Evolutionary conservation across 2,113 vertebrate genomes (phyloP), one percentile per base, ranked within the genome.

Genomic region (Gambusia affinis): DNA sequence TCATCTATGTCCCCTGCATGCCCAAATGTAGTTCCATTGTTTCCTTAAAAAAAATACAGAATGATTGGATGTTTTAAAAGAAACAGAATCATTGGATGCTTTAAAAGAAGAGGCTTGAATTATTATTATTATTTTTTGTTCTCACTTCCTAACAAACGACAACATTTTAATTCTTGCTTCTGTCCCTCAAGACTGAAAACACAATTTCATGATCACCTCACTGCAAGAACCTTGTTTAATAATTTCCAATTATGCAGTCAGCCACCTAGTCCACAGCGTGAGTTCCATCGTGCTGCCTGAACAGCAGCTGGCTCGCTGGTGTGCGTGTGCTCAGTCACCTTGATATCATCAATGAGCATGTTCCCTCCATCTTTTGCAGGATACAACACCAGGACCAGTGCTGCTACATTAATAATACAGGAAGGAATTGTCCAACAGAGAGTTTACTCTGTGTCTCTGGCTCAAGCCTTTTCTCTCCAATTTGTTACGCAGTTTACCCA

Each of bases 401-500:
- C 90, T 87, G 76, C 75, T 80, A 71, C 91, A 92, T 95, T 87
- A 95, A 94, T 95, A 93, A 95, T 95, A 90, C 85, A 94, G 88
- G 62, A 81, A 54, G 68, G 70, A 87, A 92, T 93, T 89, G 91
- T 94, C 92, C 92, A 88, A 83, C 78, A 82, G 92, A 92, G 92
- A 92, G 90, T 93, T 92, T 92, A 89, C 83, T 78, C 44, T 80
- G 75, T 87, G 84, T 91, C 72, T 91, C 68, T 35, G 29, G 84
- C 80, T 82, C 35, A 61, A 73, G 88, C 88, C 83, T 87, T 83
- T 92, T 91, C 87, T 86, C 81, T 87, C 85, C 85, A 89, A 93
- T 94, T 94, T 93, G 90, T 93, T 87, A 93, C 88, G 91, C 93
- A 93, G 92, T 94, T 95, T 95, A 94, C 90, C 89, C 91, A 93